Evolutionary conservation across 1,140 invertebrate species (phyloP).

Genomic region (Drosophila kurseongensis): DNA sequence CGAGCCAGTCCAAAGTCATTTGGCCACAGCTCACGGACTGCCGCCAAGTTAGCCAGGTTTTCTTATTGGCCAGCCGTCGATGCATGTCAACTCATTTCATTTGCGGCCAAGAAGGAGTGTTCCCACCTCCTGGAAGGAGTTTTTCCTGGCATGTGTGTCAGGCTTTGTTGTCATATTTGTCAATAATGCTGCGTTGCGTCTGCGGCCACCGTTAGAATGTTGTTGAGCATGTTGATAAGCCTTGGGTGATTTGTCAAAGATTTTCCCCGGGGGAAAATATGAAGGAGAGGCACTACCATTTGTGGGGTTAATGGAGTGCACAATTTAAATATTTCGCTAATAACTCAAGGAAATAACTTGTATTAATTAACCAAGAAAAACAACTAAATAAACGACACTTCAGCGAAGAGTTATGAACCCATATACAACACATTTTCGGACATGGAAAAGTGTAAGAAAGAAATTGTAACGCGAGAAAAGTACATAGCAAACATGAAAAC

Average conservation of each 20-base stretch:
- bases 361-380: constrained; percentile 13
- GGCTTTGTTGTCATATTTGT: constrained; percentile 65
- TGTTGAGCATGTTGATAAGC: constrained; percentile 31
- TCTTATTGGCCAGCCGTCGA: constrained; percentile 51
- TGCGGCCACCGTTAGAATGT: constrained; percentile 46
- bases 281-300: constrained; percentile 10
- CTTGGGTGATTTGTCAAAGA: constrained; percentile 42
- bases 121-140: constrained; percentile 32
- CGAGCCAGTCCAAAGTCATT: constrained; percentile 43
- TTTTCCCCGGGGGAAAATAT: constrained; percentile 7
- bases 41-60: constrained; percentile 20
- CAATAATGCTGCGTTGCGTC: constrained; percentile 54
- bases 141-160: constrained; percentile 43
- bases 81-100: constrained; percentile 79
- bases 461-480: constrained; percentile 46
- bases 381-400: not conserved
- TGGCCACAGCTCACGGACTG: constrained; percentile 47
- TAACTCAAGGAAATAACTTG: constrained; percentile 17
- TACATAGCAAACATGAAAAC: constrained; percentile 41
- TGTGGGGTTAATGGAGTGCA: constrained; percentile 41
- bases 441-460: constrained; percentile 32
- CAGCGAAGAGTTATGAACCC: constrained; percentile 70
- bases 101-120: constrained; percentile 59
- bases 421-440: constrained; percentile 29
- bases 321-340: constrained; percentile 33